Conservation (phyloP, 1,140 invertebrate species). For the Leptopilina clavipes region DNA sequence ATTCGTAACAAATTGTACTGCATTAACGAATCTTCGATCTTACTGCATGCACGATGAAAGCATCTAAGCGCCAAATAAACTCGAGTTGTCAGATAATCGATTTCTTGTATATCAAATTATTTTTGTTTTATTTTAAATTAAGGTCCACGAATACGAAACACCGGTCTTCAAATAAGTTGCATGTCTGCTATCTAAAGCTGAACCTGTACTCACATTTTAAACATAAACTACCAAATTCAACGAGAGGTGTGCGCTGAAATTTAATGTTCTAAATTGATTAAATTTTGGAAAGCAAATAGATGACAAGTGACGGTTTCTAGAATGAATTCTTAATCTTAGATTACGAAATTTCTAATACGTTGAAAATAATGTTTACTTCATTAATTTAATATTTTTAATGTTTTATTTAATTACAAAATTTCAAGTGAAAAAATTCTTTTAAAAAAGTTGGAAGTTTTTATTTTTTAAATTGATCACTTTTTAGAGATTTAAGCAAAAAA, state of each 20-base stretch:
- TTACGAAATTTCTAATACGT: too few species aligned
- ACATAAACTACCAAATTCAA: background rate
- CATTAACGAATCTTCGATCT: background rate
- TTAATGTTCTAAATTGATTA: background rate
- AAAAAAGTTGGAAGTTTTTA: too few species aligned
- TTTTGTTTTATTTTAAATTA: background rate
- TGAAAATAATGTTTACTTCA: too few species aligned
- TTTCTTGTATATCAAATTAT: constrained; percentile 9
- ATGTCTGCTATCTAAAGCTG: background rate
- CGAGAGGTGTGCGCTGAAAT: background rate
- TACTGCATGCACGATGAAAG: constrained; percentile 7
- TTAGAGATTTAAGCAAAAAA: too few species aligned
- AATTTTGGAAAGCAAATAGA: too few species aligned
- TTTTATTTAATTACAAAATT: too few species aligned
- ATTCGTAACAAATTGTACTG: constrained; percentile 20
- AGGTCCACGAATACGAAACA: background rate
- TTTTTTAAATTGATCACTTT: too few species aligned
- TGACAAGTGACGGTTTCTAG: too few species aligned
- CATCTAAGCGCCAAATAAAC: background rate
- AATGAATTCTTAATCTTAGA: too few species aligned
- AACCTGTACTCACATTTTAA: background rate
- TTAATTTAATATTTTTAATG: too few species aligned
- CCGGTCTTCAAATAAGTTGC: background rate
- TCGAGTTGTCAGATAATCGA: background rate
- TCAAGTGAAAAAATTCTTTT: too few species aligned